These are phyloP conservation scores for Xenopus petersii DNA, from an alignment of 2,797 vertebrate species.

Conservation along the genomic window DNA sequence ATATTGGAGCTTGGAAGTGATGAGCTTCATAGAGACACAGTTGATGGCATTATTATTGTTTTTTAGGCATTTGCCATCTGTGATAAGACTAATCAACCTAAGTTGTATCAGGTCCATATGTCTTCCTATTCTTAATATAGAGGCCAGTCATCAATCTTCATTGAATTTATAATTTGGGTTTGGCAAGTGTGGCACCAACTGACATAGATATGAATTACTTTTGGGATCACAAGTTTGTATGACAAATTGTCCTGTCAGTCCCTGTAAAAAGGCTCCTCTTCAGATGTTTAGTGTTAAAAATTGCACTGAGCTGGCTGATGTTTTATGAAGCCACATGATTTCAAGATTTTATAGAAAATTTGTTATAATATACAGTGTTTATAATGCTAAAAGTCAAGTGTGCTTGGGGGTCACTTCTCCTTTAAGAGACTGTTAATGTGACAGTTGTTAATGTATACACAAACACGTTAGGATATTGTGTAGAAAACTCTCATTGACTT, in stretches of 20 bases:
- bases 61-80: not conserved
- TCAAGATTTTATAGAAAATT: too few species aligned
- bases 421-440: too few species aligned
- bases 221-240: not conserved
- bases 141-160: not conserved
- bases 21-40: not conserved
- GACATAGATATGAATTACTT: not conserved
- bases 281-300: too few species aligned
- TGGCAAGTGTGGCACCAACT: not conserved
- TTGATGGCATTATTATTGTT: not conserved
- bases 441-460: too few species aligned
- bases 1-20: not conserved
- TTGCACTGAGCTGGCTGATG: too few species aligned
- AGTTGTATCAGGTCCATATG: not conserved
- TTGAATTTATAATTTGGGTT: not conserved
- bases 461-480: too few species aligned
- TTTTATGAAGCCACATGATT: too few species aligned
- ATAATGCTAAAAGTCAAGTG: too few species aligned
- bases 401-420: too few species aligned
- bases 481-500: too few species aligned
- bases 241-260: not conserved
- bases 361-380: too few species aligned
- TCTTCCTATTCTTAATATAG: not conserved
- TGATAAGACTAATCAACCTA: constrained; percentile 7
- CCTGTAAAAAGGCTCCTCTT: not conserved